These are phyloP conservation scores for Luehdorfia chinensis DNA, from an alignment of 1,140 invertebrate genomes.

Conservation along the genomic window DNA sequence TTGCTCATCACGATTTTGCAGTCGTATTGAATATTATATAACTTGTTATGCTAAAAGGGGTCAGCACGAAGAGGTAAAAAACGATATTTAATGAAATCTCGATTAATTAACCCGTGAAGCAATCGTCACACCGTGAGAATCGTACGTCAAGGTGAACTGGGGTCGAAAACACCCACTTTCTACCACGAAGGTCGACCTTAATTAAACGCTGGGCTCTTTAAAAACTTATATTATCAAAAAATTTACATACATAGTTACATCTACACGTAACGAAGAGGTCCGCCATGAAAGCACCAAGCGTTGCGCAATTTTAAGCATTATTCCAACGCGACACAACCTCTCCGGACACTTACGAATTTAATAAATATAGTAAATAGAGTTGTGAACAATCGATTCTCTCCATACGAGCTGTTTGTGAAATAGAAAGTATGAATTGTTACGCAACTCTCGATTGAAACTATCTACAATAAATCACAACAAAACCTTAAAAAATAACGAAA, in stretches of 20 bases:
- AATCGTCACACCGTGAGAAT: constrained; percentile 35
- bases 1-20: no score
- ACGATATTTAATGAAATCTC: background rate
- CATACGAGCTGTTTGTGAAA: constrained; percentile 1
- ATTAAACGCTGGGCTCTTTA: constrained; percentile 51
- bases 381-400: background rate
- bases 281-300: constrained; percentile 12
- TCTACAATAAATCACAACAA: constrained; percentile 55
- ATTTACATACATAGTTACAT: constrained; percentile 29
- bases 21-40: no score
- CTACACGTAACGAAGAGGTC: constrained; percentile 25
- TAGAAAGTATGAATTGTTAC: constrained; percentile 25
- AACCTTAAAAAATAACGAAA: constrained; percentile 45
- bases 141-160: constrained; percentile 62
- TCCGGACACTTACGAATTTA: constrained; percentile 2
- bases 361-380: constrained; percentile 15
- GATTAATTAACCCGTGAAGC: constrained; percentile 4
- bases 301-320: constrained; percentile 4
- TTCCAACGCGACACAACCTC: constrained; percentile 4
- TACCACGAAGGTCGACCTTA: constrained; percentile 43
- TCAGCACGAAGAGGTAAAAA: background rate
- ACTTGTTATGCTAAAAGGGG: no score
- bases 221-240: constrained; percentile 58
- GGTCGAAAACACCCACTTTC: constrained; percentile 62
- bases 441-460: constrained; percentile 27